phyloP scores from a whole-genome alignment of 2,888 invertebrate genomes.

The Tetheella fluctuosa region DNA sequence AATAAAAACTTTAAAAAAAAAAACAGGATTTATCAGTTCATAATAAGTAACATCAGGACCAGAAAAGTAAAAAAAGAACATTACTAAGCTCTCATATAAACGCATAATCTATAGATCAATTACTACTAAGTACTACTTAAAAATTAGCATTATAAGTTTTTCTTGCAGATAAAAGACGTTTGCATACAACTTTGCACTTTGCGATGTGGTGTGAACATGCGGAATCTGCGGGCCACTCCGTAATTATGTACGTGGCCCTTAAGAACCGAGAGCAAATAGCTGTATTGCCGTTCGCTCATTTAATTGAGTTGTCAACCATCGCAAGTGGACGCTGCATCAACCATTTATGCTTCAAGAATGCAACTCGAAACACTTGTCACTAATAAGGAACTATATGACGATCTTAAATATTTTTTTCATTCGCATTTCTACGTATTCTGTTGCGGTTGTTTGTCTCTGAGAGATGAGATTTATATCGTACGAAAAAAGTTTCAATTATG shows the following conservation, averaged over 20 bases:
- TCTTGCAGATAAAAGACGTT: background rate
- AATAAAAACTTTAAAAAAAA: background rate
- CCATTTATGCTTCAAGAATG: slow-evolving; percentile 14
- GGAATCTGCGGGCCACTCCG: background rate
- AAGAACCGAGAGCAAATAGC: slow-evolving; percentile 9
- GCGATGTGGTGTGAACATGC: background rate
- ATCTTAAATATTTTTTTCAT: slow-evolving; percentile 9
- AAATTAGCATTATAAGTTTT: background rate
- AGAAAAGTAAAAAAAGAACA: background rate
- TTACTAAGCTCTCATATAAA: background rate
- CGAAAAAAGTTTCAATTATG: slow-evolving; percentile 1
- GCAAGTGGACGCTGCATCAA: slow-evolving; percentile 12
- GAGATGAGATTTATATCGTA: background rate
- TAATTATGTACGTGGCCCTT: background rate
- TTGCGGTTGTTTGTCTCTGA: background rate
- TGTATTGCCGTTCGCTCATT: slow-evolving; percentile 9
- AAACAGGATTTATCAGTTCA: background rate
- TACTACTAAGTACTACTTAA: background rate
- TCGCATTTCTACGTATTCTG: slow-evolving; percentile 3
- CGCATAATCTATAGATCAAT: background rate
- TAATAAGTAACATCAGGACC: too few relatives aligned
- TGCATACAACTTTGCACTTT: background rate
- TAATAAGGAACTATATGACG: slow-evolving; percentile 13
- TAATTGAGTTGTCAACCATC: slow-evolving; percentile 13
- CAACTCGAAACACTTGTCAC: slow-evolving; percentile 16